phyloP scores from a whole-genome alignment of 2,797 vertebrate genomes.

The Peromyscus eremicus region DNA sequence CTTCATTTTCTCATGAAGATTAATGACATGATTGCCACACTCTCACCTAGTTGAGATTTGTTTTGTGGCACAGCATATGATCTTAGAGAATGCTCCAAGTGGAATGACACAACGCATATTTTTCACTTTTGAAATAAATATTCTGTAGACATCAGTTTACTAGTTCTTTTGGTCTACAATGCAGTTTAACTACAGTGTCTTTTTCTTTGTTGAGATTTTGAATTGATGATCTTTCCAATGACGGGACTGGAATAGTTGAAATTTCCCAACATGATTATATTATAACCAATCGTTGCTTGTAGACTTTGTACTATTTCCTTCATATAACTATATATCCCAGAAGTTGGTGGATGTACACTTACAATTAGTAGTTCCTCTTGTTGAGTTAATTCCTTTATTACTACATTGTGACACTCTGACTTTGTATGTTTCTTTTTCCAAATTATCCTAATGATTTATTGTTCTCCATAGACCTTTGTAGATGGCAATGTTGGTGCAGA shows the following conservation, averaged over 20 bases:
- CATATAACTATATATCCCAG: not conserved
- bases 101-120: not conserved
- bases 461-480: not conserved
- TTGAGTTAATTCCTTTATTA: not conserved
- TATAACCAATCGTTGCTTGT: not conserved
- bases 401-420: not conserved
- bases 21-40: not conserved
- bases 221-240: not conserved
- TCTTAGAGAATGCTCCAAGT: not conserved
- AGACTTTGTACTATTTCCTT: not conserved
- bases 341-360: not conserved
- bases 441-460: not conserved
- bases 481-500: no score
- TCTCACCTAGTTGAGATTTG: not conserved
- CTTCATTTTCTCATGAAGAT: not conserved
- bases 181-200: not conserved
- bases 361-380: no score
- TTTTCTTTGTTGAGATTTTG: not conserved
- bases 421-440: not conserved
- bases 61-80: not conserved
- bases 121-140: not conserved
- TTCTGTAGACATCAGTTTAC: not conserved
- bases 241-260: not conserved
- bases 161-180: not conserved
- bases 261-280: no score